Evolutionary conservation across 2,888 invertebrate species (phyloP), one percentile per base, ranked within the genome.

Genomic region (Mythimna impura): DNA sequence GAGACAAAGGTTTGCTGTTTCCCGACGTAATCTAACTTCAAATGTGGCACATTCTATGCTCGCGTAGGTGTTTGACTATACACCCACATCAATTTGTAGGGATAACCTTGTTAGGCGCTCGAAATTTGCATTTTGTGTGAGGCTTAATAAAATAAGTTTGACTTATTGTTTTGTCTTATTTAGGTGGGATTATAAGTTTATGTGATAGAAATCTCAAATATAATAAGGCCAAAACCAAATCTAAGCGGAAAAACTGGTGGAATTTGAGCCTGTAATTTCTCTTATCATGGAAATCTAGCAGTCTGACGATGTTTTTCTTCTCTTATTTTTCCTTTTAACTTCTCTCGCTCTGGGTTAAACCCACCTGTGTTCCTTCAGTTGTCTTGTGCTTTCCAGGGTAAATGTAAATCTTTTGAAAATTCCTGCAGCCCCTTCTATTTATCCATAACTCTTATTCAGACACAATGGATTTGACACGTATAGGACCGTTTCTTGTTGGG

Each of bases 1-100:
- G 50, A 81, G 63, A 72, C 78, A 77, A 79, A 55, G 72, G 57
- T 65, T 73, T 67, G 61, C 40, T 60, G 50, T 81, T 65, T 50
- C 12, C 47, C 47, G n/a, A 52, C 30, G 30, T 77, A 77, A 66
- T 71, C 66, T 61, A 54, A 81, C 54, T 76, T 66, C 43, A 64
- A 36, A 71, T 64, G 66, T 71, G 34, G 8, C 36, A 62, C 65
- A 47, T 52, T 70, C 55, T 71, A 66, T 47, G 20, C 22, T 34
- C 34, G 64, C 20, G 50, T 76, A 34, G 58, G 64, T 64, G 63
- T 50, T 60, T 36, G 20, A 64, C 63, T 55, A 64, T 58, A 73
- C 17, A 55, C 43, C 62, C 30, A 63, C 62, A 67, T 57, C 57
- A 77, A 63, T 69, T 66, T 69, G 30, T 55, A 30, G 63, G 30